Base-by-base conservation (phyloP, 2,888 invertebrate species). In the Selenia dentaria region DNA sequence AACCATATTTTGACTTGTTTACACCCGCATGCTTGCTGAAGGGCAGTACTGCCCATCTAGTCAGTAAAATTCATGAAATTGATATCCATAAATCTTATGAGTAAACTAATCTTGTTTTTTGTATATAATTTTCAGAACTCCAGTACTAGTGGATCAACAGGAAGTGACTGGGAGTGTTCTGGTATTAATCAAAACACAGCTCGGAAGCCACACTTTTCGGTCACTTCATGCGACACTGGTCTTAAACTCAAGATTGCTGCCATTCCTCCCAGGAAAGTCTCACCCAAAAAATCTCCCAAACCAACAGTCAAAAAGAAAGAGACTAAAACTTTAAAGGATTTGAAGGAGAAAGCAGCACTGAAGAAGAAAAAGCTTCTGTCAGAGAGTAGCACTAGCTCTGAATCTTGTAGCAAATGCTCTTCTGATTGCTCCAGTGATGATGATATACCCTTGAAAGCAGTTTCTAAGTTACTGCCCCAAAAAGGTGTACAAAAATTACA, bases 201-300 rank as follows among this genome's bases (percentile, higher is more conserved):
- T 25, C 71, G 69, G 31, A 90, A 90, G 58, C 79, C 89, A 34
- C 93, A 93, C 64, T 93, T 93, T 73, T 93, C 93, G 6, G 93
- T 93, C 18, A 93, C 93, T 27, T 92, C 92, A 47, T 91, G 92
- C 72, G 93, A 93, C 28, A 92, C 92, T 28, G 93, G 93, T 11
- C 70, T 93, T 38, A 92, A 93, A 51, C 82, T 93, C 35, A 93
- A 92, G 62, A 93, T 93, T 44, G 93, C 93, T 54, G 92, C 92
- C 27, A 92, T 93, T 51, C 92, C 91, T 32, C 91, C 91, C n/a
- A 67, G 79, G 32, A 92, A 74, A 70, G 73, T 59, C 53, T 74
- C 74, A 63, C 78, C 75, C 26, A 90, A 77, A 59, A 85, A 77
- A 55, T 74, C 79, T 36, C 62, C 74, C 22, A 81, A 83, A 62